These are phyloP conservation scores for Esox lucius DNA, from an alignment of 2,797 vertebrate species.

Conservation along the genomic window DNA sequence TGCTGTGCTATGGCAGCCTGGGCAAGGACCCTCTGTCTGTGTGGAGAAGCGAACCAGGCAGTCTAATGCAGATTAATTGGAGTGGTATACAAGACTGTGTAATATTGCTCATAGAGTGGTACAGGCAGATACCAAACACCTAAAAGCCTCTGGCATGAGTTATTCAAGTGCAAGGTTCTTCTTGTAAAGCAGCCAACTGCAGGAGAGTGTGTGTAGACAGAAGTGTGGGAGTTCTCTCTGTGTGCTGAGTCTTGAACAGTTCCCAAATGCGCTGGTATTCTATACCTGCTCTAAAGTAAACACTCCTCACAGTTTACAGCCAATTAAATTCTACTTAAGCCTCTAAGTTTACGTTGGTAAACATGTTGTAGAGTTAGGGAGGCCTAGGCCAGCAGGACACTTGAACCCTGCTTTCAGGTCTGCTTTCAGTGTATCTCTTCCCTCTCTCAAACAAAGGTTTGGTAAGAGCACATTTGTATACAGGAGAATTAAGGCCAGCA, in stretches of 20 bases:
- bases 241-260: conserved; percentile 53
- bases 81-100: conserved; percentile 68
- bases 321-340: conserved; percentile 92
- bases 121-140: conserved; percentile 87
- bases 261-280: conserved; percentile 86
- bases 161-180: conserved; percentile 76
- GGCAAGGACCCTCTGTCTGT: conserved; percentile 7
- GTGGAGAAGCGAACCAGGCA: conserved; percentile 46
- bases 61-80: conserved; percentile 79
- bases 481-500: conserved; percentile 63
- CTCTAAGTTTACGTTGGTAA: conserved; percentile 84
- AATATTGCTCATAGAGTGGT: conserved; percentile 78
- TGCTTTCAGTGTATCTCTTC: conserved; percentile 54
- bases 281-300: conserved; percentile 88
- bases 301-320: conserved; percentile 85
- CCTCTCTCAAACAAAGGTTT: conserved; percentile 55
- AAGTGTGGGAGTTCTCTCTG: conserved; percentile 38
- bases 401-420: conserved; percentile 63
- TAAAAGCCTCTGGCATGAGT: conserved; percentile 77
- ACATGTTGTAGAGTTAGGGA: conserved; percentile 82
- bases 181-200: conserved; percentile 83
- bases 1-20: conserved; percentile 32
- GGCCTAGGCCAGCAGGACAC: conserved; percentile 80
- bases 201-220: conserved; percentile 57
- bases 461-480: conserved; percentile 63